Evolutionary conservation across 2,888 invertebrate species (phyloP).

Genomic region (Ommatoiulus sabulosus): DNA sequence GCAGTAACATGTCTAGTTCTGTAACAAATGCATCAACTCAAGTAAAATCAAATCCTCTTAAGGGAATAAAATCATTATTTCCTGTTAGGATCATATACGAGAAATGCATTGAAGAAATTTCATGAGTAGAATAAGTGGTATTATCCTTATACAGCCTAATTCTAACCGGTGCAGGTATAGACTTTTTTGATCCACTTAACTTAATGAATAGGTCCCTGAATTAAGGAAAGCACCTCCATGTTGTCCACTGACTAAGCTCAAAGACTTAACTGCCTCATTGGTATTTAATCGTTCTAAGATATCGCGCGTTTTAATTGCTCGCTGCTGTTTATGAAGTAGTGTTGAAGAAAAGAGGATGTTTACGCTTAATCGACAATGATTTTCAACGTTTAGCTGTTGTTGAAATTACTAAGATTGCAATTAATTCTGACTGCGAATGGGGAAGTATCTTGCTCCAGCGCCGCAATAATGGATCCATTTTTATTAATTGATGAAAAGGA

Average conservation of each 20-base stretch:
- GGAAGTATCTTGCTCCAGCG: slow-evolving; percentile 38
- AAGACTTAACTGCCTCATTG: neutral
- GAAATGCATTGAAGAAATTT: too few species aligned
- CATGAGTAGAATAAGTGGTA: too few species aligned
- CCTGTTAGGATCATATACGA: too few species aligned
- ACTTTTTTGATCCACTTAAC: too few species aligned
- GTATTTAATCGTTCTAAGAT: neutral
- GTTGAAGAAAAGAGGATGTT: slow-evolving; percentile 17
- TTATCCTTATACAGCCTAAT: too few species aligned
- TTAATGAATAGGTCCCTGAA: too few species aligned
- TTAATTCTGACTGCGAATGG: slow-evolving; percentile 5
- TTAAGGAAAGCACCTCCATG: too few species aligned
- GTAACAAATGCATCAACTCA: too few species aligned
- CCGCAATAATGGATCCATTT: neutral
- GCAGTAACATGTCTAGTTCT: too few species aligned
- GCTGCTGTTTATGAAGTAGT: neutral
- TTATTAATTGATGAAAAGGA: slow-evolving; percentile 23
- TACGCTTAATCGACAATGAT: slow-evolving; percentile 14
- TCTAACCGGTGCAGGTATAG: too few species aligned
- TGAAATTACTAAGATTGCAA: slow-evolving; percentile 21
- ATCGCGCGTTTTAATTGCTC: slow-evolving; percentile 8
- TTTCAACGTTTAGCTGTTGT: neutral
- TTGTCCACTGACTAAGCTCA: neutral
- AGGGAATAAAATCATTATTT: too few species aligned
- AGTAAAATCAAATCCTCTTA: too few species aligned